A percentile compares a stretch with the other conserved stretches of the same genome.
phyloP scores from a whole-genome alignment of 1,140 invertebrate species.

The Lepidurus arcticus region DNA sequence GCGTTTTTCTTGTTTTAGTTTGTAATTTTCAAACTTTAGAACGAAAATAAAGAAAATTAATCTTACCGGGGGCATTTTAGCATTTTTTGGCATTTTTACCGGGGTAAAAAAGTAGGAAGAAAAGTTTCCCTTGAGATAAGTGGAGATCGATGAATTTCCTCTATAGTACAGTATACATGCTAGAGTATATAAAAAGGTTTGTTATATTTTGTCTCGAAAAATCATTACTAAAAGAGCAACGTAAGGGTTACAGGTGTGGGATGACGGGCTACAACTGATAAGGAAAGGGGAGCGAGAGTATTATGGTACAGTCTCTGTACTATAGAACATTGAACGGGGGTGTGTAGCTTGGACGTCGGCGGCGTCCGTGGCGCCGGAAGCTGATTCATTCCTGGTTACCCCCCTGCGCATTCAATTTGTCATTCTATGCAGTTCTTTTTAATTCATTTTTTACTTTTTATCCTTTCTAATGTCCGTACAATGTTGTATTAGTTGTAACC shows the following conservation, averaged over 20 bases:
- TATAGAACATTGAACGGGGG: background rate
- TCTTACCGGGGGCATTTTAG: no score
- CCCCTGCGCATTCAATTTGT: conserved; percentile 4
- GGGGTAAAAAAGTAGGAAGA: no score
- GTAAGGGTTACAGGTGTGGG: background rate
- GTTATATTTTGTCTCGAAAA: background rate
- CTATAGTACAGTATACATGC: no score
- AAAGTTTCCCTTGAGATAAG: no score
- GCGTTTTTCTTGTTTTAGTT: no score
- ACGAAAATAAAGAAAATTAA: no score
- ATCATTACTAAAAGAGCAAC: background rate
- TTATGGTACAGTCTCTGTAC: no score
- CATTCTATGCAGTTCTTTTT: background rate
- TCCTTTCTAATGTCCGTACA: background rate
- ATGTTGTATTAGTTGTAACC: no score
- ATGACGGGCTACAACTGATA: background rate
- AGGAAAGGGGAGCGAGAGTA: background rate
- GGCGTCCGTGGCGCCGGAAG: conserved; percentile 19
- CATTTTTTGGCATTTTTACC: no score
- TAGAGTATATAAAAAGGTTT: no score
- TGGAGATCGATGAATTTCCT: no score
- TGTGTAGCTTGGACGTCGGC: conserved; percentile 1
- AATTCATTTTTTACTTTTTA: background rate
- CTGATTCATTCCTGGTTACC: conserved; percentile 13
- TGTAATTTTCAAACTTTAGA: no score